Conservation (phyloP, 2,888 invertebrate genomes). For the Mactromeris polynyma region DNA sequence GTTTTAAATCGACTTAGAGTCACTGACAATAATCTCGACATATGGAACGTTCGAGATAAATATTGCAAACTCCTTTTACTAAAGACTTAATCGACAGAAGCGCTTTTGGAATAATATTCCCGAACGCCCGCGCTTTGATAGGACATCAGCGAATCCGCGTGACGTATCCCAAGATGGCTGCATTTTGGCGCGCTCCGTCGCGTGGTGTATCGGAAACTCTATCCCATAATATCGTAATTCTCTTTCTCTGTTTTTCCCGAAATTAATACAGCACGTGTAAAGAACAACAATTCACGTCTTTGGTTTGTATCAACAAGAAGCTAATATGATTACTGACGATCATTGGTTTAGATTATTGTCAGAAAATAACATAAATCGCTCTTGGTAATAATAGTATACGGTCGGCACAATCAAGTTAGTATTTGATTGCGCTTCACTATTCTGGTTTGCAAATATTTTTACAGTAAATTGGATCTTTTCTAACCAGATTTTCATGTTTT, state of each 20-base stretch:
- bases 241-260: constrained; percentile 65
- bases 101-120: background rate
- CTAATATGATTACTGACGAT: constrained; percentile 66
- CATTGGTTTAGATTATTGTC: constrained; percentile 73
- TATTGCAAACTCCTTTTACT: background rate
- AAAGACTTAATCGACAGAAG: background rate
- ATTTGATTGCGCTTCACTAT: constrained; percentile 64
- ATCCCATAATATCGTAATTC: constrained; percentile 52
- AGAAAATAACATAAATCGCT: constrained; percentile 68
- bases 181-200: constrained; percentile 49
- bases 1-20: constrained; percentile 13
- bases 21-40: constrained; percentile 5
- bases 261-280: constrained; percentile 70
- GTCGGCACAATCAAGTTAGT: constrained; percentile 63
- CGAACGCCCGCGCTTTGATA: background rate
- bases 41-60: background rate
- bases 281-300: constrained; percentile 64
- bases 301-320: constrained; percentile 72
- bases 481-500: constrained; percentile 66
- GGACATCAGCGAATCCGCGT: constrained; percentile 43
- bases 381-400: constrained; percentile 70
- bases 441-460: constrained; percentile 73
- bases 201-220: constrained; percentile 51
- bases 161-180: constrained; percentile 59
- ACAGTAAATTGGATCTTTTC: constrained; percentile 70